phyloP scores from a whole-genome alignment of 2,797 vertebrate species.

The Bryconaethiops microstoma region DNA sequence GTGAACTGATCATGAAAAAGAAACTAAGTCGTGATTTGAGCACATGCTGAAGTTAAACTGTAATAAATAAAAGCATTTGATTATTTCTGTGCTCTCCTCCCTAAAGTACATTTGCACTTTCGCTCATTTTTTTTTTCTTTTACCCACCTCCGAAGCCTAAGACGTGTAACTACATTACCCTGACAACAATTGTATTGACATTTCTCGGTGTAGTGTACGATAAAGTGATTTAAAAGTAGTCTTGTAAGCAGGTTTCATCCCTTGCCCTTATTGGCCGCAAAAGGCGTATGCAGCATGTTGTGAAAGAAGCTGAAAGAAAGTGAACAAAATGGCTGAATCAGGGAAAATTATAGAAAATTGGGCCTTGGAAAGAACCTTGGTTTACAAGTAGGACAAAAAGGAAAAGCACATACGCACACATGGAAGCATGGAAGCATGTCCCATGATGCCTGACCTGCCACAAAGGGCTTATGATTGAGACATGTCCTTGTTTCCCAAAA shows the following conservation, averaged over 20 bases:
- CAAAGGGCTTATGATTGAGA: not conserved
- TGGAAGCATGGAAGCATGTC: not conserved
- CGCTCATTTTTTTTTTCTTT: not conserved
- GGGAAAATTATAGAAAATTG: slow-evolving; percentile 55
- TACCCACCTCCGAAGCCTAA: slow-evolving; percentile 43
- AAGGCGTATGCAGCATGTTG: slow-evolving; percentile 71
- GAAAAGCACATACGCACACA: not conserved
- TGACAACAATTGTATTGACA: slow-evolving; percentile 78
- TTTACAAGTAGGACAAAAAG: slow-evolving; percentile 43
- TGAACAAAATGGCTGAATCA: slow-evolving; percentile 69
- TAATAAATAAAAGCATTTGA: slow-evolving; percentile 1
- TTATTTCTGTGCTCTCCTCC: slow-evolving; percentile 2
- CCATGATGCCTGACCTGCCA: not conserved
- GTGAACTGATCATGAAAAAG: not conserved
- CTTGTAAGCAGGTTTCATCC: slow-evolving; percentile 77
- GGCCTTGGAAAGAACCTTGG: slow-evolving; percentile 37
- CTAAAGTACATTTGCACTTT: slow-evolving; percentile 27
- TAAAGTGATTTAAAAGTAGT: slow-evolving; percentile 80
- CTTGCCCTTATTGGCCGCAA: slow-evolving; percentile 66
- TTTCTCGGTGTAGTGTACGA: slow-evolving; percentile 66
- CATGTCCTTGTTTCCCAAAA: not conserved
- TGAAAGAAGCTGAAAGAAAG: slow-evolving; percentile 60
- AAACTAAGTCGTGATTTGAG: not conserved
- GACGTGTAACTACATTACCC: slow-evolving; percentile 73
- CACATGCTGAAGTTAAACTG: not conserved